phyloP scores from a whole-genome alignment of 1,140 invertebrate genomes.

The Brachionus plicatilis region DNA sequence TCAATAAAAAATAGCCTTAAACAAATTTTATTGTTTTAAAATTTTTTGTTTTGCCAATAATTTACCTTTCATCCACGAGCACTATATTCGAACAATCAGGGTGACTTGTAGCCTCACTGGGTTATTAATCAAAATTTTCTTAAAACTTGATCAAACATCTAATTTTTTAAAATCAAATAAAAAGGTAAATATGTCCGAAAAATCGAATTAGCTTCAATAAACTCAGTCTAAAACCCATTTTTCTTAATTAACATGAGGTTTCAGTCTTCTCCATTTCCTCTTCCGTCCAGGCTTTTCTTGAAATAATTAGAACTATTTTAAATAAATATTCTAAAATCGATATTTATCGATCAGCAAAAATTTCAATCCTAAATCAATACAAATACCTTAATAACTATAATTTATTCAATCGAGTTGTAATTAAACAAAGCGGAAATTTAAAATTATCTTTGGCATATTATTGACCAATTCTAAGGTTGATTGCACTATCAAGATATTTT shows the following conservation, averaged over 20 bases:
- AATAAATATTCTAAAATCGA: background rate
- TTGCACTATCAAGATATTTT: background rate
- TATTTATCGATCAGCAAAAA: background rate
- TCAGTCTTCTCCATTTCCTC: background rate
- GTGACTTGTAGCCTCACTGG: background rate
- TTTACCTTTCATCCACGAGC: background rate
- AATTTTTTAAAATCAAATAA: background rate
- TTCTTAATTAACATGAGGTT: background rate
- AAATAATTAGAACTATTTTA: background rate
- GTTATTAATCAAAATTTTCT: background rate
- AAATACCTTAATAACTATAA: background rate
- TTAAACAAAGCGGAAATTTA: background rate
- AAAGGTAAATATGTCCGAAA: background rate
- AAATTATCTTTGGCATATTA: background rate
- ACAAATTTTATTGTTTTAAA: background rate
- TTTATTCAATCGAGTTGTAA: background rate
- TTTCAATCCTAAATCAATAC: background rate
- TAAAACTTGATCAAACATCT: background rate
- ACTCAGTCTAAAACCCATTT: background rate
- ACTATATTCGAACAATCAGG: background rate
- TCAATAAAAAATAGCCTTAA: background rate
- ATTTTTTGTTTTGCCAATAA: background rate
- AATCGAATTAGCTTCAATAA: background rate
- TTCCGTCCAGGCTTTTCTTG: background rate
- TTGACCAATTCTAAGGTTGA: background rate